Evolutionary conservation across 2,797 vertebrate genomes (phyloP), one percentile per base, ranked within the genome.

Genomic region (Phylloscopus collybita): DNA sequence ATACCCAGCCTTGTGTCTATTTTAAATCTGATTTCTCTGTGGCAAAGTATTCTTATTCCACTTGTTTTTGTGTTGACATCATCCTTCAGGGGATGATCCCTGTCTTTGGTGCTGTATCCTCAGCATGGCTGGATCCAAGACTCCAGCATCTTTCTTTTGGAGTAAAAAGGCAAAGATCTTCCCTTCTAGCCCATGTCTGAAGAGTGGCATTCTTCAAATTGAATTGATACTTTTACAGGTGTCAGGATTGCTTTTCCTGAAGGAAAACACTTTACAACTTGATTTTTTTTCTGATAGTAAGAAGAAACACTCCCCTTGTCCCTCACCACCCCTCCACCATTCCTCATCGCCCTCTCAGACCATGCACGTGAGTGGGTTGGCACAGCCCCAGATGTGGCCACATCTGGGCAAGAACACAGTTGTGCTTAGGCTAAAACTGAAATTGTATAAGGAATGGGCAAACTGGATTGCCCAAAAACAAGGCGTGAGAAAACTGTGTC

Each of bases 341-440:
- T 85, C 34, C 12, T 82, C 25, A 21, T 22, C 3, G 3, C 1
- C 2, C 5, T 60, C 25, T 84, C 22, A 30, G 32, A 26, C 21
- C 36, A 23, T 0, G 1, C 8, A 6, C 0, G 0, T 7, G 23
- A 74, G 5, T 11, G 17, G 25, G 13, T 14, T 62, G 50, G 16
- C 38, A 50, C 13, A 69, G 16, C 15, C 47, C 15, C 56, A 40
- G 7, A 11, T 72, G 17, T 9, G 29, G 29, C 26, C 49, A 73
- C 45, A n/a, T 1, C 3, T 10, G n/a, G 34, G 21, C 11, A 57
- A 72, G 38, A 38, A 51, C 8, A 15, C 4, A 5, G 3, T 17
- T 80, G 3, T 47, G 5, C 36, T 30, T 57, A 56, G 27, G 26
- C 5, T 67, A 25, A 76, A 87, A 73, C 17, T 17, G 49, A 42